These are phyloP conservation scores for Octodon degus DNA, from an alignment of 2,113 vertebrate genomes.

Conservation along the genomic window DNA sequence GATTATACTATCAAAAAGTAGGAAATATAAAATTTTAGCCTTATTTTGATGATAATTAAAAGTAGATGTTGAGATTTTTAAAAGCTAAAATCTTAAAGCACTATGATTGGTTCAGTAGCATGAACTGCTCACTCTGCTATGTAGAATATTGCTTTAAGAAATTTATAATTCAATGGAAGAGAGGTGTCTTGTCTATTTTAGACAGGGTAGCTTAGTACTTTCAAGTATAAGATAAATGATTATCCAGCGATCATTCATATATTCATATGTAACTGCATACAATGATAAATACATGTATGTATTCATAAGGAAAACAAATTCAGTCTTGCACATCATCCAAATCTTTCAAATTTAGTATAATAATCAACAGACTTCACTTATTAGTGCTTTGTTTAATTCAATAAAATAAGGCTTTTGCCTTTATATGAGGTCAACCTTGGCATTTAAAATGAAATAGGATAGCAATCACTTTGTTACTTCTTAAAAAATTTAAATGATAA, in stretches of 20 bases:
- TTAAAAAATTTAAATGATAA: background rate
- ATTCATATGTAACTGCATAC: background rate
- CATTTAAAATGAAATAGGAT: slow-evolving; percentile 13
- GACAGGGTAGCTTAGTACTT: background rate
- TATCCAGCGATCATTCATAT: background rate
- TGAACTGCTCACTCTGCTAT: background rate
- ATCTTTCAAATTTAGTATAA: background rate
- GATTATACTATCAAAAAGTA: background rate
- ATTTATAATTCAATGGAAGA: slow-evolving; percentile 6
- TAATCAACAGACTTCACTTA: slow-evolving; percentile 38
- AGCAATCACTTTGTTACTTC: background rate
- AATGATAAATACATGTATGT: background rate
- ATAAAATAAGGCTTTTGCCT: background rate
- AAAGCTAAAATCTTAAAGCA: slow-evolving; percentile 37
- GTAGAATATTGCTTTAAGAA: slow-evolving; percentile 5
- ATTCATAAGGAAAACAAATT: slow-evolving; percentile 18
- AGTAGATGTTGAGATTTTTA: background rate
- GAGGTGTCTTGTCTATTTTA: background rate
- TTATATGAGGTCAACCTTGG: background rate
- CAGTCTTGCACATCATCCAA: background rate
- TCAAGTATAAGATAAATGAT: background rate
- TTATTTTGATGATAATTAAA: slow-evolving; percentile 43
- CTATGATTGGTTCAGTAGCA: background rate
- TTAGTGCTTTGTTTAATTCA: slow-evolving; percentile 22
- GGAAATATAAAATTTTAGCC: background rate